Evolutionary conservation across 2,797 vertebrate genomes (phyloP).

Genomic region (Pseudochirops corinnae): DNA sequence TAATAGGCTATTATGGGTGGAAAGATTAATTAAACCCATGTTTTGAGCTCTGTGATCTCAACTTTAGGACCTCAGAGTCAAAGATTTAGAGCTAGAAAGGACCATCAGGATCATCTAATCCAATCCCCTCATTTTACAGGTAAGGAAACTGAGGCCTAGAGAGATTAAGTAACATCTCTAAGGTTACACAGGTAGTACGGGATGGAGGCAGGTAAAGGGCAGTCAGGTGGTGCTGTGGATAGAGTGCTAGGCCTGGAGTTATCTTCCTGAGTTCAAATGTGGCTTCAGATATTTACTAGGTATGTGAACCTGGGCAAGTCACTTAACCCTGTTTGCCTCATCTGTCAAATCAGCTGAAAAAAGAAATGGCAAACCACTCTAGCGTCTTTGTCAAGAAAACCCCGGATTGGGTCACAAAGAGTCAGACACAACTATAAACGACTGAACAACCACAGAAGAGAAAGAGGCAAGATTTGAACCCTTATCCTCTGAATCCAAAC

Average conservation of each 20-base stretch:
- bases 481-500: background rate
- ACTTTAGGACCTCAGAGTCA: background rate
- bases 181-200: background rate
- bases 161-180: background rate
- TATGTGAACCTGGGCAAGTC: background rate
- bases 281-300: background rate
- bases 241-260: background rate
- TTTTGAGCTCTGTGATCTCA: background rate
- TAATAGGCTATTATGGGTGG: background rate
- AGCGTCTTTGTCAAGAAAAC: background rate
- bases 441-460: background rate
- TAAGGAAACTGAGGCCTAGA: background rate
- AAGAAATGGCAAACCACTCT: background rate
- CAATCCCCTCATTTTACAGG: background rate
- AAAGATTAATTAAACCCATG: background rate
- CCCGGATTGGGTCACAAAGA: background rate
- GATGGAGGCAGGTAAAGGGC: background rate
- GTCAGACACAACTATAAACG: background rate
- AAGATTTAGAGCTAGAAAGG: background rate
- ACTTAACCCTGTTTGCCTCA: background rate
- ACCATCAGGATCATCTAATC: background rate
- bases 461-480: background rate
- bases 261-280: background rate
- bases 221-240: background rate
- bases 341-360: background rate